Percentiles rank a stretch among this genome's conserved stretches.
These are phyloP conservation scores for Solea solea DNA, from an alignment of 2,113 vertebrate genomes.

Conservation along the genomic window DNA sequence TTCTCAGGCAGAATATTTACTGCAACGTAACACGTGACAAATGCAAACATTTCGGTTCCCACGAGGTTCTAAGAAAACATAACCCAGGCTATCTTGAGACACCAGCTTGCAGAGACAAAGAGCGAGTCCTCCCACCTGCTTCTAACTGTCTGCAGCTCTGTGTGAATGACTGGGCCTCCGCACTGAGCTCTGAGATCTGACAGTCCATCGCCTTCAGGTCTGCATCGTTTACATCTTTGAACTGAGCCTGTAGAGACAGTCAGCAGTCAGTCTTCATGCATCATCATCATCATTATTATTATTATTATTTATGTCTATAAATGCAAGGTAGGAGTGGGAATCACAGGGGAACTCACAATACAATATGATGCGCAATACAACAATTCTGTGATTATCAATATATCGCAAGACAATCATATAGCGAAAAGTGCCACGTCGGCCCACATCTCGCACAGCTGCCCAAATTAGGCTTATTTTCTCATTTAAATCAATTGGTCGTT, in stretches of 20 bases:
- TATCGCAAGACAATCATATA: no score
- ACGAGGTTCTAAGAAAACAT: not conserved
- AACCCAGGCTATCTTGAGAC: not conserved
- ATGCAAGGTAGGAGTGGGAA: no score
- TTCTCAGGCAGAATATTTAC: no score
- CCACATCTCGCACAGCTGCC: no score
- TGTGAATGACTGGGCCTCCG: conserved; percentile 81
- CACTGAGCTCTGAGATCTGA: conserved; percentile 79
- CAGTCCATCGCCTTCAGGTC: conserved; percentile 89
- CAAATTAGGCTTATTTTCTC: no score
- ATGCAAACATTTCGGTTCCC: no score
- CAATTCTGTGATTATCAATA: no score
- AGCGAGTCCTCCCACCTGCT: conserved; percentile 74
- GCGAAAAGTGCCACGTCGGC: no score
- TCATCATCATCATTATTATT: not conserved
- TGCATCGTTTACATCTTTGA: conserved; percentile 85
- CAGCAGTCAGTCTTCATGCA: not conserved
- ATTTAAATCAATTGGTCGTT: no score
- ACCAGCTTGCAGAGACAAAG: not conserved
- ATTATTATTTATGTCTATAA: no score
- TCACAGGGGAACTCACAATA: no score
- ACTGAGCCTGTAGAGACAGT: conserved; percentile 83
- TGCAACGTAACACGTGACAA: not conserved
- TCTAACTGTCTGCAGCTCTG: conserved; percentile 91
- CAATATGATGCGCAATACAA: no score